These are phyloP conservation scores for Melanerpes aurifrons DNA, from an alignment of 2,113 vertebrate species.

Conservation along the genomic window DNA sequence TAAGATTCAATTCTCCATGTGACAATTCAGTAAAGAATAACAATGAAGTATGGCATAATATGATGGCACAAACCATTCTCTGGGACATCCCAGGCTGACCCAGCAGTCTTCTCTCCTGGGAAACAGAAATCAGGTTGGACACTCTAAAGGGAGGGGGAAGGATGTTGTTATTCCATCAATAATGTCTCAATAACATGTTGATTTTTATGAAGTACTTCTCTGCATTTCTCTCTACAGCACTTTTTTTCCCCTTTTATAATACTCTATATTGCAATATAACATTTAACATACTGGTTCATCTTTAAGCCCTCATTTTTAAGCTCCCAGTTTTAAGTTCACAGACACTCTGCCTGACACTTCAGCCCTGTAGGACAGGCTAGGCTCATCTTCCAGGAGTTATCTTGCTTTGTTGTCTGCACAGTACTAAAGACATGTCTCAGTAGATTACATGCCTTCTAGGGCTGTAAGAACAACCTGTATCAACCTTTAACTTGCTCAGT, in stretches of 20 bases:
- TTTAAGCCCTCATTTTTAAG: background rate
- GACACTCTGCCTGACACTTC: background rate
- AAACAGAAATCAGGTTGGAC: background rate
- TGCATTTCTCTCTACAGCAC: background rate
- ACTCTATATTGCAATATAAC: background rate
- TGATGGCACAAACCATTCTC: conserved; percentile 16
- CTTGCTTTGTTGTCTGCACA: background rate
- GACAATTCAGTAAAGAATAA: conserved; percentile 34
- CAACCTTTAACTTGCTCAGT: background rate
- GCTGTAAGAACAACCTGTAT: background rate
- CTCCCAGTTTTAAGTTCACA: background rate
- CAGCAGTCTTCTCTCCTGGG: background rate
- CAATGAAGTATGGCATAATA: background rate
- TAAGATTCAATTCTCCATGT: conserved; percentile 35
- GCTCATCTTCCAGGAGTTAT: background rate
- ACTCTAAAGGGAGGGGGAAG: background rate
- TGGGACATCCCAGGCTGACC: conserved; percentile 10
- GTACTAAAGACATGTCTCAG: background rate
- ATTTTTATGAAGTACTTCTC: background rate
- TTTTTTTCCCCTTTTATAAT: background rate
- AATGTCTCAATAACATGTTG: background rate
- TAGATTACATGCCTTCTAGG: background rate
- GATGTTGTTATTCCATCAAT: background rate
- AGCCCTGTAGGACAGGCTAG: background rate
- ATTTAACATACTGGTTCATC: background rate